phyloP scores from a whole-genome alignment of 2,797 vertebrate genomes.

The Hozukius guyotensis region DNA sequence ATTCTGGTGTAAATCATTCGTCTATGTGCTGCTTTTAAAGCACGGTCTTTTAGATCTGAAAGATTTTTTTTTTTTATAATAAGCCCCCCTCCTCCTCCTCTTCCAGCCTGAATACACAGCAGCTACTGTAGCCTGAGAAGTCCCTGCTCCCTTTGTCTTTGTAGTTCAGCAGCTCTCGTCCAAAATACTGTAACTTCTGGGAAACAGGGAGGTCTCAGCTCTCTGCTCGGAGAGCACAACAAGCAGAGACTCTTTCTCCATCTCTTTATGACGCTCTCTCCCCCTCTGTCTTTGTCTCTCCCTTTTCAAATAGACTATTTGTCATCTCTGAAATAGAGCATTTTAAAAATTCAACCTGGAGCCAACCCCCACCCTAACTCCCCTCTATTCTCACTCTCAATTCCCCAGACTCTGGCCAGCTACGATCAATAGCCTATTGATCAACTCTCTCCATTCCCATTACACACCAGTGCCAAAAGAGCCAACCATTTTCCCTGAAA shows the following conservation, averaged over 20 bases:
- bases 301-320: conserved; percentile 83
- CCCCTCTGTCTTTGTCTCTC: conserved; percentile 64
- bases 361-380: conserved; percentile 81
- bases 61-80: conserved; percentile 48
- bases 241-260: conserved; percentile 50
- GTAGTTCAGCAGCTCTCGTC: conserved; percentile 68
- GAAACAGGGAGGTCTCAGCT: conserved; percentile 68
- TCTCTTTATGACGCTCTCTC: conserved; percentile 53
- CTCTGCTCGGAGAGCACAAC: conserved; percentile 56
- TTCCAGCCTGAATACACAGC: conserved; percentile 44
- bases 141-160: conserved; percentile 76
- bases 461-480: conserved; percentile 86
- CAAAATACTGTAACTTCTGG: conserved; percentile 74
- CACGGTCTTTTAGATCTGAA: conserved; percentile 42
- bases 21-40: conserved; percentile 38
- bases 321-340: conserved; percentile 85
- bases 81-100: conserved; percentile 16
- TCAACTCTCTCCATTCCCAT: conserved; percentile 88
- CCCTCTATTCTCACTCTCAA: conserved; percentile 85
- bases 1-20: conserved; percentile 39
- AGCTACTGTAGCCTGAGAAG: conserved; percentile 65
- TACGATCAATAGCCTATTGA: conserved; percentile 87
- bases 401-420: conserved; percentile 85
- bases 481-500: conserved; percentile 81
- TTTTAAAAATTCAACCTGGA: conserved; percentile 86